phyloP scores from a whole-genome alignment of 1,140 invertebrate species.

The Palaemon carinicauda region DNA sequence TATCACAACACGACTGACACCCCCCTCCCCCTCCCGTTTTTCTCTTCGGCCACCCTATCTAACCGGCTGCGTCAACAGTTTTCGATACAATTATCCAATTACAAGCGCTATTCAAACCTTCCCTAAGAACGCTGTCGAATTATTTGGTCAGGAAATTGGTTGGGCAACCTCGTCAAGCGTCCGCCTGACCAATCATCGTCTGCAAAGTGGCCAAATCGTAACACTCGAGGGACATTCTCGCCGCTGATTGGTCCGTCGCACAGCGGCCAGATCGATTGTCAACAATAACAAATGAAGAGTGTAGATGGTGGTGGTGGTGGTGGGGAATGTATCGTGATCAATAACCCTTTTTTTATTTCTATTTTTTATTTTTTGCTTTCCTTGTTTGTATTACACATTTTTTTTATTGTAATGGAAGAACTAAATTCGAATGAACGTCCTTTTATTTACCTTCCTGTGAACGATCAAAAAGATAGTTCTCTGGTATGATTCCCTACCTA shows the following conservation, averaged over 20 bases:
- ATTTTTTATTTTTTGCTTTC: conserved; percentile 42
- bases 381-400: conserved; percentile 14
- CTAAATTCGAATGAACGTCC: neutral
- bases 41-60: neutral
- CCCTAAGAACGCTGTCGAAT: conserved; percentile 48
- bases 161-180: conserved; percentile 39
- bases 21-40: neutral
- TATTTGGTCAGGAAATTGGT: conserved; percentile 58
- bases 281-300: conserved; percentile 55
- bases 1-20: conserved; percentile 42
- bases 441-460: conserved; percentile 33
- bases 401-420: conserved; percentile 24
- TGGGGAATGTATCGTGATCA: conserved; percentile 32
- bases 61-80: conserved; percentile 57
- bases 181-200: conserved; percentile 42
- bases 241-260: conserved; percentile 35
- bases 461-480: neutral
- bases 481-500: neutral
- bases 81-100: conserved; percentile 59
- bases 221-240: conserved; percentile 31
- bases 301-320: conserved; percentile 34
- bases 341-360: conserved; percentile 45
- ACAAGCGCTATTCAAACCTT: conserved; percentile 54
- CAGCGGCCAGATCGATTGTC: conserved; percentile 51
- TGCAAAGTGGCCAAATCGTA: conserved; percentile 46